Evolutionary conservation across 2,888 invertebrate species (phyloP).

Genomic region (Drosophila meridionalis): DNA sequence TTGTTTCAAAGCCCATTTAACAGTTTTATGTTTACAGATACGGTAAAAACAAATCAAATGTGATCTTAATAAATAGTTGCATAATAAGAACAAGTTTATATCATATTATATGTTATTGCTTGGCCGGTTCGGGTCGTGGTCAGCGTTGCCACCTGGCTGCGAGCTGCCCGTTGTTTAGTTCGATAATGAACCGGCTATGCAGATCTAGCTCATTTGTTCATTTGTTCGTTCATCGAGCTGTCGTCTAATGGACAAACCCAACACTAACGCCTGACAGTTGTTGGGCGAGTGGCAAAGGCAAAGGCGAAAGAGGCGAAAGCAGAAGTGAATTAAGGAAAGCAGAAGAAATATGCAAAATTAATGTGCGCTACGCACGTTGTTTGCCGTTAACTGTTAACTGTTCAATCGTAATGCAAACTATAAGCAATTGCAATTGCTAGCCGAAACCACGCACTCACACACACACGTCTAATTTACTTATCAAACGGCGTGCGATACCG

Average conservation of each 20-base stretch:
- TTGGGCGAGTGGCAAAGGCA: slow-evolving; percentile 60
- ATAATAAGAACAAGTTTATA: not conserved
- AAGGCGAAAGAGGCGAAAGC: slow-evolving; percentile 44
- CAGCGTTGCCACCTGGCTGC: slow-evolving; percentile 28
- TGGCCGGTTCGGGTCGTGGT: not conserved
- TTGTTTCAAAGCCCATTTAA: not conserved
- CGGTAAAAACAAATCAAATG: not conserved
- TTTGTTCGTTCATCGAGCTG: slow-evolving; percentile 35
- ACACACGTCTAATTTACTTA: slow-evolving; percentile 16
- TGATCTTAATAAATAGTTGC: slow-evolving; percentile 4
- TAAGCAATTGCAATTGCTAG: slow-evolving; percentile 24
- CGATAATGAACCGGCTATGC: slow-evolving; percentile 14
- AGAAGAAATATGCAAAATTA: slow-evolving; percentile 55
- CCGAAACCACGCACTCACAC: slow-evolving; percentile 23
- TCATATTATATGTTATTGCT: not conserved
- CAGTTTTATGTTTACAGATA: not conserved
- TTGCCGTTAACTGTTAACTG: slow-evolving; percentile 24
- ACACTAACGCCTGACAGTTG: slow-evolving; percentile 58
- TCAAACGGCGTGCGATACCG: slow-evolving; percentile 30
- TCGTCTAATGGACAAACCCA: slow-evolving; percentile 51
- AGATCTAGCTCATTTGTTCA: slow-evolving; percentile 33
- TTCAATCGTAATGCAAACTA: slow-evolving; percentile 40
- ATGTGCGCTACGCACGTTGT: slow-evolving; percentile 55
- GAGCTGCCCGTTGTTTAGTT: not conserved
- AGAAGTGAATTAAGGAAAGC: slow-evolving; percentile 53